Evolutionary conservation across 2,888 invertebrate genomes (phyloP).

Genomic region (Hedychridium roseum): DNA sequence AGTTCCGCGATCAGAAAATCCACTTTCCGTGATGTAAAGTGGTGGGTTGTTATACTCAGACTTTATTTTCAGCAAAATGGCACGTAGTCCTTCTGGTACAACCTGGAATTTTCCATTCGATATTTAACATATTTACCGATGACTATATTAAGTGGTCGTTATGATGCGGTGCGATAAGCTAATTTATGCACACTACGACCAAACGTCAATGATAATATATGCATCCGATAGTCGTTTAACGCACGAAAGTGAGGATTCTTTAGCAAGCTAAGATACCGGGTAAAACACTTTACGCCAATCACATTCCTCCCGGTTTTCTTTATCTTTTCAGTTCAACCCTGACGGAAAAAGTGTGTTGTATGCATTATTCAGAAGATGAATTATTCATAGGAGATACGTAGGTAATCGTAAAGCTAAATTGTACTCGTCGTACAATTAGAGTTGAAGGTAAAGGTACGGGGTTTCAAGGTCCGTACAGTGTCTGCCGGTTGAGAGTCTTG

Average conservation of each 20-base stretch:
- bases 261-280: no score
- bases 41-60: conserved; percentile 55
- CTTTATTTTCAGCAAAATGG: conserved; percentile 58
- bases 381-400: conserved; percentile 13
- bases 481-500: background rate
- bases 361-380: conserved; percentile 12
- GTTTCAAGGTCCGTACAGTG: background rate
- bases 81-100: conserved; percentile 62
- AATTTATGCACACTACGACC: no score
- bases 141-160: no score
- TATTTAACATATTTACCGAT: no score
- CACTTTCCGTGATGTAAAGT: conserved; percentile 62
- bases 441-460: background rate
- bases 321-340: background rate
- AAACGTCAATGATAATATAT: no score
- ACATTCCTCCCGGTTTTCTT: background rate
- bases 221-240: no score
- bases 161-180: no score
- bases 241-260: no score
- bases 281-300: no score
- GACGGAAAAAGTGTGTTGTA: background rate
- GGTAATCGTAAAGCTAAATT: conserved; percentile 8
- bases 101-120: conserved; percentile 35
- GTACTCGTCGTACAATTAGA: background rate
- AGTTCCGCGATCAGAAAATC: conserved; percentile 47